phyloP scores from a whole-genome alignment of 2,797 vertebrate species.

The Siniperca obscura region DNA sequence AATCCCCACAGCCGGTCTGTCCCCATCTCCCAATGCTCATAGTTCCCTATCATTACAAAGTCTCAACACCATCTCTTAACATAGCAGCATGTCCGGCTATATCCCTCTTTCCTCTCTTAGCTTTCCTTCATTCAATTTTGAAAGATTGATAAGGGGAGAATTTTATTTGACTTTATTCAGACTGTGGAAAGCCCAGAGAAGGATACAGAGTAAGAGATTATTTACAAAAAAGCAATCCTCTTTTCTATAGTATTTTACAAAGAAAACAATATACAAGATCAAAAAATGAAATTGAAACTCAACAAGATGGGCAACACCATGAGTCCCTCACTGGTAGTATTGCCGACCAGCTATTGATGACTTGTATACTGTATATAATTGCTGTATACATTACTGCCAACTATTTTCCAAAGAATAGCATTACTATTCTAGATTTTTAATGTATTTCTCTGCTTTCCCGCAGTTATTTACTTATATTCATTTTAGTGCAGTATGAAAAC shows the following conservation, averaged over 20 bases:
- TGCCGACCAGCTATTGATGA: not conserved
- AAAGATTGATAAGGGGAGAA: conserved; percentile 14
- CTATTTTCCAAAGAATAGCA: not conserved
- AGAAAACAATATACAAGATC: not conserved
- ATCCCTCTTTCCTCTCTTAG: conserved; percentile 24
- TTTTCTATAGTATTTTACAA: not conserved
- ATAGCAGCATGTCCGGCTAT: not conserved
- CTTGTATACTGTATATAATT: not conserved
- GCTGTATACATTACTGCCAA: not conserved
- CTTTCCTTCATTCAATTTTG: conserved; percentile 17
- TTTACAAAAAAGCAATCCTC: not conserved
- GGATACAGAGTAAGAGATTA: not conserved
- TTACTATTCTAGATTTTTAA: not conserved
- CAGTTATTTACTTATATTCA: not conserved
- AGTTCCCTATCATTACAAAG: conserved; percentile 44
- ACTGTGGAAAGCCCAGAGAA: conserved; percentile 16
- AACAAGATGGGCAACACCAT: not conserved
- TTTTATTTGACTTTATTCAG: conserved; percentile 30
- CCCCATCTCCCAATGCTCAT: conserved; percentile 46
- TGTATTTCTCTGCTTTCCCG: not conserved
- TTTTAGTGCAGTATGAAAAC: not conserved
- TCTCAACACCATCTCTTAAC: conserved; percentile 32
- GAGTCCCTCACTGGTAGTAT: not conserved
- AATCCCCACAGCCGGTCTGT: conserved; percentile 50
- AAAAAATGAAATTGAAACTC: not conserved